These are phyloP conservation scores for Aegithalos caudatus DNA, from an alignment of 2,113 vertebrate genomes.

Conservation along the genomic window DNA sequence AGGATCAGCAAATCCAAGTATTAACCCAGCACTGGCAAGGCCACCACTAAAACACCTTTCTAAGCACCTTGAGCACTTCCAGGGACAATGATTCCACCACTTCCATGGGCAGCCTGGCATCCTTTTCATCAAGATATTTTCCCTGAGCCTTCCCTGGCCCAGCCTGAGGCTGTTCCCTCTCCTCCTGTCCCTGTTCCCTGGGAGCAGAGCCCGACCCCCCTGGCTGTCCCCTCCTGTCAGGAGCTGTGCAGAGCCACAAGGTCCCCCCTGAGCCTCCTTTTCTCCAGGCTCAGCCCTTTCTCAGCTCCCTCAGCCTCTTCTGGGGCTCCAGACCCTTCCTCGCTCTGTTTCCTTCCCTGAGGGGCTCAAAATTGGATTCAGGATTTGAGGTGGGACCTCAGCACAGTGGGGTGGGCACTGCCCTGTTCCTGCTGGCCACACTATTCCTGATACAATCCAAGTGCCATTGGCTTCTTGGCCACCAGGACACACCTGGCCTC, in stretches of 20 bases:
- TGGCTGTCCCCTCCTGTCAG: not conserved
- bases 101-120: not conserved
- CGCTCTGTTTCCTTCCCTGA: accelerated
- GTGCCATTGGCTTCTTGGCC: not conserved
- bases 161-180: not conserved
- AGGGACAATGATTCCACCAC: not conserved
- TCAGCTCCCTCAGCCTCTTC: not conserved
- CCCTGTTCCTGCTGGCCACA: not conserved
- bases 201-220: accelerated
- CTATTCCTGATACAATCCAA: not conserved
- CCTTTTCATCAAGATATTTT: not conserved
- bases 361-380: not conserved
- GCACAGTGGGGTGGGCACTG: not conserved
- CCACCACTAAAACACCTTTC: not conserved
- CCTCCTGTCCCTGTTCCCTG: not conserved
- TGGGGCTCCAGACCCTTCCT: not conserved
- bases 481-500: not conserved
- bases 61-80: not conserved
- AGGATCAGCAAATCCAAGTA: not conserved
- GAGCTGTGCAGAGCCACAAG: not conserved
- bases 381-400: not conserved
- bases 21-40: not conserved
- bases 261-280: not conserved
- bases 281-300: not conserved
- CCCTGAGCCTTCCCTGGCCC: not conserved